Base-by-base conservation (phyloP, 2,797 vertebrate species). In the Scyliorhinus canicula region DNA sequence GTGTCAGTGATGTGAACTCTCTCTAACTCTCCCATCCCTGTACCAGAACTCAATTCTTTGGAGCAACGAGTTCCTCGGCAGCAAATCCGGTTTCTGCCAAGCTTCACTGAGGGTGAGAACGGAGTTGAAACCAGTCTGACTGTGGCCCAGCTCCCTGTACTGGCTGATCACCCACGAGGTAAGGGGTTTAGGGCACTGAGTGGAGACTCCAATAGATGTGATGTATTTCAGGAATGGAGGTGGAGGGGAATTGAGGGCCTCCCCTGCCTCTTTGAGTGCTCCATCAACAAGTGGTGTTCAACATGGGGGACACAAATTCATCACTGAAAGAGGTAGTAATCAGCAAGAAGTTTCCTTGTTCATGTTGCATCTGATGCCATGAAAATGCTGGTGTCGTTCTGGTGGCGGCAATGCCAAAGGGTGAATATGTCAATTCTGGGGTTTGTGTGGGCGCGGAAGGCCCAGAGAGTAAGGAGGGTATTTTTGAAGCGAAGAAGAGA, bases 151-250 rank as follows among this genome's bases (percentile, higher is more conserved):
- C 96, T 98, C 63, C 98, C 98, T 1, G 95, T 96, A 2, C 96
- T 99, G 95, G 96, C 97, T 69, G 96, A 97, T 21, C 99, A 99
- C 94, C 98, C 97, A 1, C 97, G 98, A 50, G 99, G 99, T 99
- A 96, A 96, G 97, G 71, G 63, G 11, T 19, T 57, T 1, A 28
- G 40, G 44, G 91, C 21, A 28, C 11, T 28, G 50, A n/a, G 1
- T 24, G 21, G 9, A 82, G 93, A 3, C 4, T 79, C 40, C 77
- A 44, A 5, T 44, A 40, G 40, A 44, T 19, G 4, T 79, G 77
- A 21, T 16, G 4, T 40, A 2, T 44, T 19, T n/a, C 31, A 14
- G 11, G 11, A 12, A 31, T 7, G 16, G 40, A 21, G n/a, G 19
- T 79, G 1, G n/a, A 24, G 6, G 16, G 12, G 74, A 12, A 77